phyloP scores from a whole-genome alignment of 2,888 invertebrate genomes.

The Macrostomum cliftonense region DNA sequence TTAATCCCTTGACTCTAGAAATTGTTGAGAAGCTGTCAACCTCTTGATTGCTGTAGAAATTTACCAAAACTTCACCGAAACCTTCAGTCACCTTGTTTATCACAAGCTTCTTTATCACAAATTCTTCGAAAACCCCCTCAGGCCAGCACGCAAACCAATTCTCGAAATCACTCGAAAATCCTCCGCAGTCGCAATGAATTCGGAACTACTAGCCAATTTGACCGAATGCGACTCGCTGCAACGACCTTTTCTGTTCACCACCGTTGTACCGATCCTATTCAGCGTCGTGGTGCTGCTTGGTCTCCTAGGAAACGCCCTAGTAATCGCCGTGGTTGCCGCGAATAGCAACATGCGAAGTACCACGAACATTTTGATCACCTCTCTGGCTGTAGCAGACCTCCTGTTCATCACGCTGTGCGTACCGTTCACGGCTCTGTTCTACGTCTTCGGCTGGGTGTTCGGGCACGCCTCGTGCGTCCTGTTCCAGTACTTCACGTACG shows the following conservation, averaged over 20 bases:
- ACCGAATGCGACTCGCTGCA: no score
- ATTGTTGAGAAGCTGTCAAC: no score
- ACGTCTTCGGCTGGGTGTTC: slow-evolving; percentile 69
- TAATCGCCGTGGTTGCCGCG: slow-evolving; percentile 65
- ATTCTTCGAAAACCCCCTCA: no score
- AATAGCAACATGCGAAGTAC: slow-evolving; percentile 80
- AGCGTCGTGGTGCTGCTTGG: slow-evolving; percentile 67
- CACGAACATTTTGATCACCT: slow-evolving; percentile 73
- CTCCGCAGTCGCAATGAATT: no score
- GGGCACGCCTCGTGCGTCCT: slow-evolving; percentile 72
- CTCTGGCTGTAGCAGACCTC: slow-evolving; percentile 69
- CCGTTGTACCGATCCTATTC: slow-evolving; percentile 47
- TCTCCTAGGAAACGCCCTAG: slow-evolving; percentile 67
- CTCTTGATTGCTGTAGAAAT: no score
- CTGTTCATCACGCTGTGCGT: slow-evolving; percentile 79
- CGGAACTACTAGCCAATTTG: no score
- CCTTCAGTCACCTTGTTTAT: no score
- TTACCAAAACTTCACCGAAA: no score
- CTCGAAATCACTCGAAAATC: no score
- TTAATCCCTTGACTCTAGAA: no score
- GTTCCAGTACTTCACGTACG: slow-evolving; percentile 72
- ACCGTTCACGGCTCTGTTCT: slow-evolving; percentile 76
- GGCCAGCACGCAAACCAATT: no score
- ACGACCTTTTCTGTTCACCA: not conserved
- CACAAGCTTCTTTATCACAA: no score